Base-by-base conservation (phyloP, 1,140 invertebrate genomes). In the Trichonephila clavipes region DNA sequence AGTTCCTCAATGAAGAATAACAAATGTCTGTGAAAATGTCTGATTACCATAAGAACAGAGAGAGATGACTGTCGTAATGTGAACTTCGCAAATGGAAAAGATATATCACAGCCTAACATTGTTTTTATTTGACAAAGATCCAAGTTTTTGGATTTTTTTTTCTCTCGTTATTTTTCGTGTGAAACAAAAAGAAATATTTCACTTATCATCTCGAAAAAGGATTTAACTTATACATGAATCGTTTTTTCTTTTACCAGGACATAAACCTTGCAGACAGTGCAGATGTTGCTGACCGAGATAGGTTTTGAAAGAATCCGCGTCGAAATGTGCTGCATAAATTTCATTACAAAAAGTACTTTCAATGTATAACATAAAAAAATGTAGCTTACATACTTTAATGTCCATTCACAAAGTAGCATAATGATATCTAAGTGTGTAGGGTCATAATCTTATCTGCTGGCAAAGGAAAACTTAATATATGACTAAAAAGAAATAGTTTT, bases 81-180 rank as follows among this genome's bases (percentile, higher is more conserved):
- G 72, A 77, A 34, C 14, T 77, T 77, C 24, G 18, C 28, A 77
- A 77, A 77, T 40, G 34, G 24, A 40, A 40, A 77, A 28, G 72
- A 77, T 77, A 77, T 77, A 77, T 77, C 34, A 77, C 28, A 77
- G 34, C 72, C 72, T 40, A 51, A 34, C 72, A 77, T 77, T 77
- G 72, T 77, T 34, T 40, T 19, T 40, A 40, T 40, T 40, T 40
- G 28, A 77, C 28, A 77, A 77, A 77, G 34, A 34, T 12, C 12
- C 28, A 77, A 77, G 24, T 77, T 40, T 34, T 40, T 18, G 28
- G 24, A 18, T 77, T 77, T 18, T 14, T 40, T 28, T 77, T 77
- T 34, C 40, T n/a, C n/a, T n/a, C 34, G 5, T 40, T 72, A 4
- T 77, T 12, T 18, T 77, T 77, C 34, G 16, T 18, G 28, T 18